Evolutionary conservation across 2,888 invertebrate genomes (phyloP).

Genomic region (Epinotia brunnichana): DNA sequence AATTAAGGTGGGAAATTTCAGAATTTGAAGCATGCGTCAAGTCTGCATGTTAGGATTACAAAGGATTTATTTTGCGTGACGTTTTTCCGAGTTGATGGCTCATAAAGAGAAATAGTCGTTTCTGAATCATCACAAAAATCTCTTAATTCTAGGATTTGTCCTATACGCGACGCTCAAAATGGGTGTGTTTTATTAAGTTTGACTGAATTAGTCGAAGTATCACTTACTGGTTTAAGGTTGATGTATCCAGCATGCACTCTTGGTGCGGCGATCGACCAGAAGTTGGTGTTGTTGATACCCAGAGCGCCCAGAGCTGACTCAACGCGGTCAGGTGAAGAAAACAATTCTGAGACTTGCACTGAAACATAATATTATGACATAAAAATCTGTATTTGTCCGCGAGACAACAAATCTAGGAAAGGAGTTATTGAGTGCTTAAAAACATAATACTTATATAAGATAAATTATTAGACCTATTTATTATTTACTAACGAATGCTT

Average conservation of each 20-base stretch:
- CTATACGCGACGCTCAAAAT: too few species aligned
- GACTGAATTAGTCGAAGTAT: background rate
- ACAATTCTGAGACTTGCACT: conserved; percentile 66
- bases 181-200: too few species aligned
- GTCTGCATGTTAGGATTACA: too few species aligned
- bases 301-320: conserved; percentile 58
- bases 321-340: conserved; percentile 60
- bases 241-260: conserved; percentile 66
- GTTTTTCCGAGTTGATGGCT: too few species aligned
- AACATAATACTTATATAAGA: too few species aligned
- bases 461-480: too few species aligned
- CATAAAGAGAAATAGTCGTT: background rate
- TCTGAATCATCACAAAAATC: background rate
- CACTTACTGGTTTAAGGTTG: conserved; percentile 66
- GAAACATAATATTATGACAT: conserved; percentile 42
- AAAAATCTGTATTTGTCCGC: background rate
- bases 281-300: conserved; percentile 77
- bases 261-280: conserved; percentile 77
- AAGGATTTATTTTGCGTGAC: too few species aligned
- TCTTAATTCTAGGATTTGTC: too few species aligned
- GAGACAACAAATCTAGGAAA: too few species aligned
- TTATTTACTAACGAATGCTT: background rate
- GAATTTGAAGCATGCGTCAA: too few species aligned
- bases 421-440: too few species aligned
- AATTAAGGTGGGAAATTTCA: too few species aligned